A percentile compares a stretch with the other conserved stretches of the same genome.
These are phyloP conservation scores for Muscicapa adusta DNA, from an alignment of 2,113 vertebrate species.

Conservation along the genomic window DNA sequence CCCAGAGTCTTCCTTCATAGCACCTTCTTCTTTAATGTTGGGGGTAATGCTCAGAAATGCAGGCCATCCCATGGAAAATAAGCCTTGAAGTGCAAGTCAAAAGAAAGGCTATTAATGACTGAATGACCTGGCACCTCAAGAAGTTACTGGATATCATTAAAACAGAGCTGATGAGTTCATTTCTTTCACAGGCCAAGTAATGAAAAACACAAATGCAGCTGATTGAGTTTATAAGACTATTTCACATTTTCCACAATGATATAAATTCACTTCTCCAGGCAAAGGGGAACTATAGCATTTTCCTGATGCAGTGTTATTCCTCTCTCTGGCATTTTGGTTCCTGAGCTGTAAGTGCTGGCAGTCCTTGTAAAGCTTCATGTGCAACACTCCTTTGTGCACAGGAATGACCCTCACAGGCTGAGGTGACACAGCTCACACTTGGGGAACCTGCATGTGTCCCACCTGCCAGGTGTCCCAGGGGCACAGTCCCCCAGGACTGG, in stretches of 20 bases:
- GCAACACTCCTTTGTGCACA: background rate
- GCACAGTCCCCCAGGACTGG: background rate
- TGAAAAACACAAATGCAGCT: background rate
- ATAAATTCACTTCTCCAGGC: background rate
- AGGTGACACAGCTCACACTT: background rate
- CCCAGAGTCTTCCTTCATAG: conserved; percentile 97
- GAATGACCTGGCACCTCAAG: background rate
- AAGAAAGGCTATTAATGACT: background rate
- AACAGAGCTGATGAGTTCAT: background rate
- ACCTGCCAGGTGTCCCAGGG: background rate
- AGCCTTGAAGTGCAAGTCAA: conserved; percentile 73
- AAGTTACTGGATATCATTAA: background rate
- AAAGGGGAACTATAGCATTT: background rate
- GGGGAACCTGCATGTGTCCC: accelerated
- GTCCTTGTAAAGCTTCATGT: background rate
- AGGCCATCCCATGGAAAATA: conserved; percentile 97
- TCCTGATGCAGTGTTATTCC: background rate
- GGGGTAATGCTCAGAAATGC: conserved; percentile 95
- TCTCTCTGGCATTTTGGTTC: background rate
- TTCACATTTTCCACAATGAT: background rate
- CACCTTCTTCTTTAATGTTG: conserved; percentile 96
- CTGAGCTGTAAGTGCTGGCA: background rate
- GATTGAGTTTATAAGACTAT: background rate
- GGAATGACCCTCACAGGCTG: background rate
- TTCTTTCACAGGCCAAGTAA: background rate